phyloP scores from a whole-genome alignment of 2,113 vertebrate species.

The Oenanthe oenanthe region DNA sequence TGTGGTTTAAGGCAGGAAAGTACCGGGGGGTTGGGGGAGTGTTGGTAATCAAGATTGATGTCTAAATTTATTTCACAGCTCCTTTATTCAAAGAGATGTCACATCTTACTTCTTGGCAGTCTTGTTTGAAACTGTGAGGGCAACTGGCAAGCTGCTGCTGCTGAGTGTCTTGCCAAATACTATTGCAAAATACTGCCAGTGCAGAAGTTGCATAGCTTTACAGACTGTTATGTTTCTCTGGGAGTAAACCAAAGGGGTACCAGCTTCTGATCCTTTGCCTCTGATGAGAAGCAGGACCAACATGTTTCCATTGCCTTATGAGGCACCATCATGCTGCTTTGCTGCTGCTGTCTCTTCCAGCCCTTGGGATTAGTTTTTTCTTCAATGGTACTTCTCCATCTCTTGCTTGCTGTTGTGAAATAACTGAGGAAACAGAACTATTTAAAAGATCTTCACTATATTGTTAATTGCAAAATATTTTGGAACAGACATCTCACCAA shows the following conservation, averaged over 20 bases:
- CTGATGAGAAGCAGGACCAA: rapidly evolving
- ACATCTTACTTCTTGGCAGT: conserved; percentile 14
- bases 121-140: background rate
- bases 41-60: background rate
- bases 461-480: background rate
- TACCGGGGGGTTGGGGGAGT: background rate
- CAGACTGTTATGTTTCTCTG: background rate
- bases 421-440: background rate
- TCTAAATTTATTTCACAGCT: conserved; percentile 2
- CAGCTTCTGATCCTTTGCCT: background rate
- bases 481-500: background rate
- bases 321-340: background rate
- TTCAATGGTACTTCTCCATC: background rate
- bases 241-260: background rate
- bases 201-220: background rate
- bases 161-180: background rate
- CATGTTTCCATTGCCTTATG: background rate
- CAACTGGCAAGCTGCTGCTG: background rate
- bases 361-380: background rate
- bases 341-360: background rate
- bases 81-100: background rate
- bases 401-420: background rate
- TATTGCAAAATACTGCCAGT: conserved; percentile 15
- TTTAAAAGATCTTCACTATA: background rate
- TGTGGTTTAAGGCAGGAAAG: background rate